phyloP scores from a whole-genome alignment of 2,113 vertebrate genomes.

The Mus spicilegus region DNA sequence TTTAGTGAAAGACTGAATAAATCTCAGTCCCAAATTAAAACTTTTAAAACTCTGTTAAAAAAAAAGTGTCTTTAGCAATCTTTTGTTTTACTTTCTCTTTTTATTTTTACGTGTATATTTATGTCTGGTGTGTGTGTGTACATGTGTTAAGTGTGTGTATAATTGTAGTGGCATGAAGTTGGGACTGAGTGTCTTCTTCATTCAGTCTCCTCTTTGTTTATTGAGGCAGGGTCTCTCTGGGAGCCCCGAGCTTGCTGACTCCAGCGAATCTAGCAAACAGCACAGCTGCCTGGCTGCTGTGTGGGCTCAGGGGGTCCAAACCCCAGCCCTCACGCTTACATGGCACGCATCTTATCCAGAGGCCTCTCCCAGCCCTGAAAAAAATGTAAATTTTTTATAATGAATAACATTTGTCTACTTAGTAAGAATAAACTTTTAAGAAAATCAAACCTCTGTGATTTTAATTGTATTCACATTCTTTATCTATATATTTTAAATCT shows the following conservation, averaged over 20 bases:
- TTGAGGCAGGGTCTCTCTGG: neutral
- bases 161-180: neutral
- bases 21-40: neutral
- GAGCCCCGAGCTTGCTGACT: neutral
- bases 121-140: neutral
- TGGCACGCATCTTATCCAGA: neutral
- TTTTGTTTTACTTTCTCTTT: neutral
- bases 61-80: neutral
- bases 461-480: constrained; percentile 13
- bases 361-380: neutral
- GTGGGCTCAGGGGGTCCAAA: neutral
- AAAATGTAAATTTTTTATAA: constrained; percentile 9
- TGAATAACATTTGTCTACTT: neutral
- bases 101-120: neutral
- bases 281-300: neutral
- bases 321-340: neutral
- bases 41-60: neutral
- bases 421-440: neutral
- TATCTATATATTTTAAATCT: neutral
- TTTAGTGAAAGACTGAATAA: neutral
- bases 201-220: neutral
- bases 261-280: neutral
- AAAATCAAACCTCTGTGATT: constrained; percentile 29
- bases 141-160: neutral
- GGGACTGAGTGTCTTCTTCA: neutral